Percentiles rank a stretch among this genome's conserved stretches.
These are phyloP conservation scores for Neoseiulus cucumeris DNA, from an alignment of 1,140 invertebrate genomes.

Conservation along the genomic window DNA sequence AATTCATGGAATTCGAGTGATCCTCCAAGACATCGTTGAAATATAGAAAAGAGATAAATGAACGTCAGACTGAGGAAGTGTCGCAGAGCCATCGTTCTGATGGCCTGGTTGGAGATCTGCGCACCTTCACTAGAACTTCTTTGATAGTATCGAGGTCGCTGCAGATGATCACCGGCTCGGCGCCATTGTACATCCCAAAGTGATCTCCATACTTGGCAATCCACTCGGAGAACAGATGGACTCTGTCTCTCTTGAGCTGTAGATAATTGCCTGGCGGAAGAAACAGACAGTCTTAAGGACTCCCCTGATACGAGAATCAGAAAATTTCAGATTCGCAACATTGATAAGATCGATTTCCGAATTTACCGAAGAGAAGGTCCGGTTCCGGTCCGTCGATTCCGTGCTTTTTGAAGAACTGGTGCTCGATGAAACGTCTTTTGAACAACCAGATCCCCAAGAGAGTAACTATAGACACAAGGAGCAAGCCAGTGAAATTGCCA, in stretches of 20 bases:
- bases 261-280: background rate
- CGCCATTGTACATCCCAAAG: constrained; percentile 27
- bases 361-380: background rate
- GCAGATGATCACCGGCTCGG: constrained; percentile 24
- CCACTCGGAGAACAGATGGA: constrained; percentile 23
- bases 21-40: background rate
- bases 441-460: background rate
- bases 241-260: constrained; percentile 14
- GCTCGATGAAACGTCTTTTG: background rate
- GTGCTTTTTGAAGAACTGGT: background rate
- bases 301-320: background rate
- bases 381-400: background rate
- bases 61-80: too few relatives aligned
- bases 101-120: too few relatives aligned
- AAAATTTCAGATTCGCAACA: background rate
- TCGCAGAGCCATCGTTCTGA: too few relatives aligned
- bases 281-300: background rate
- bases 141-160: constrained; percentile 25
- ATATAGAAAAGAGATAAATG: background rate
- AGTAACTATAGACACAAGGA: too few relatives aligned
- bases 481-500: too few relatives aligned
- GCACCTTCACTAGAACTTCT: constrained; percentile 21
- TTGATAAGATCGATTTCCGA: background rate
- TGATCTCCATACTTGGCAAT: constrained; percentile 24
- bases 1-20: background rate